Conservation (phyloP, 1,140 invertebrate genomes). For the Berghia stephanieae region DNA sequence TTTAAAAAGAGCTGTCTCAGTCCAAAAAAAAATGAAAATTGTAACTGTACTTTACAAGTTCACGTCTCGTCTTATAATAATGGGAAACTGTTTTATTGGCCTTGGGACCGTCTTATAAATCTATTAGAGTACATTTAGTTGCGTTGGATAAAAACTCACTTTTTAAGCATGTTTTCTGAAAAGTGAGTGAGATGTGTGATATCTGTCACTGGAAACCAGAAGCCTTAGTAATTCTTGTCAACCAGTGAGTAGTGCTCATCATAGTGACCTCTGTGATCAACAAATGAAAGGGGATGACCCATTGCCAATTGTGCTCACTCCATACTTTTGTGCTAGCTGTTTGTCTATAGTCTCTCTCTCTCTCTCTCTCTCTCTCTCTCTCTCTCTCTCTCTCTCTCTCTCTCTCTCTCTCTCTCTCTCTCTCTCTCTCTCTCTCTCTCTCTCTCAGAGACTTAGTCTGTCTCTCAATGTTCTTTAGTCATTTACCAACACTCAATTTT, state of each 20-base stretch:
- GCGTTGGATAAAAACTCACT: too few species aligned
- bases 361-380: neutral
- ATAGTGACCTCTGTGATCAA: neutral
- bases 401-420: constrained; percentile 16
- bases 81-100: too few species aligned
- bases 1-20: too few species aligned
- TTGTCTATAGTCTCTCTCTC: neutral
- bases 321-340: neutral
- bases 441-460: too few species aligned
- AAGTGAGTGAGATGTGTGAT: neutral
- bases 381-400: constrained; percentile 20
- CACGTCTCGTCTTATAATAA: too few species aligned
- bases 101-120: too few species aligned
- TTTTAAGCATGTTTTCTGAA: neutral
- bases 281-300: neutral
- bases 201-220: neutral
- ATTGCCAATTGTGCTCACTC: neutral
- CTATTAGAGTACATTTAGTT: too few species aligned
- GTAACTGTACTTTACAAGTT: too few species aligned
- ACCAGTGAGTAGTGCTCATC: neutral
- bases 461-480: too few species aligned
- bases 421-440: neutral
- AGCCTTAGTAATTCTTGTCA: neutral
- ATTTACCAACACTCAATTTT: too few species aligned
- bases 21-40: too few species aligned